Percentiles rank a stretch among this genome's conserved stretches.
Evolutionary conservation across 2,797 vertebrate genomes (phyloP).

Genomic region (Pogonophryne albipinna): DNA sequence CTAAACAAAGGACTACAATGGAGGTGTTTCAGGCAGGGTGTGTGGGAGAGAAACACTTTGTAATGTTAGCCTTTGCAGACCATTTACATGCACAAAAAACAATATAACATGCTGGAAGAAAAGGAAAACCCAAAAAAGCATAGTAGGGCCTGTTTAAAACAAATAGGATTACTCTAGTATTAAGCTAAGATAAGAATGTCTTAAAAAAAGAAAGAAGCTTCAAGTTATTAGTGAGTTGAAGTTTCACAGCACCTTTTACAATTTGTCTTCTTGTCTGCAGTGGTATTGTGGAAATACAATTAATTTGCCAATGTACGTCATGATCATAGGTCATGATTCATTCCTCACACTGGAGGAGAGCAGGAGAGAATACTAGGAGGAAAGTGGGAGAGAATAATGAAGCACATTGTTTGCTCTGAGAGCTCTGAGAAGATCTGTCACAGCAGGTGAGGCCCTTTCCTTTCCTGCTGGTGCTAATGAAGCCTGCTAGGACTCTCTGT

Average conservation of each 20-base stretch:
- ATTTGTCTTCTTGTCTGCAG: background rate
- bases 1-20: no score
- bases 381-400: constrained; percentile 62
- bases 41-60: no score
- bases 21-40: no score
- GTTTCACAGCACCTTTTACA: background rate
- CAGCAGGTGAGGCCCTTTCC: constrained; percentile 70
- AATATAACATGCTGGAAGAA: no score
- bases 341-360: constrained; percentile 24
- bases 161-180: background rate
- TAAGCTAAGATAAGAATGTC: background rate
- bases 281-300: constrained; percentile 5
- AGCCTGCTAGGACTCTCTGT: constrained; percentile 58
- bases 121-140: no score
- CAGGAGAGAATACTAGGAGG: background rate
- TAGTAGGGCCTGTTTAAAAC: background rate
- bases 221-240: background rate
- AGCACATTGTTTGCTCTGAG: constrained; percentile 65
- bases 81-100: no score
- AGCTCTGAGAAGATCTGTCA: constrained; percentile 67
- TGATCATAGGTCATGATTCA: background rate
- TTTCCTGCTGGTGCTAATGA: constrained; percentile 70
- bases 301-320: constrained; percentile 13
- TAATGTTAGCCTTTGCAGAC: no score
- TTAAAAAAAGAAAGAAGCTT: background rate